A percentile compares a stretch with the other conserved stretches of the same genome.
Conservation (phyloP, 2,113 vertebrate genomes). For the Carollia perspicillata region DNA sequence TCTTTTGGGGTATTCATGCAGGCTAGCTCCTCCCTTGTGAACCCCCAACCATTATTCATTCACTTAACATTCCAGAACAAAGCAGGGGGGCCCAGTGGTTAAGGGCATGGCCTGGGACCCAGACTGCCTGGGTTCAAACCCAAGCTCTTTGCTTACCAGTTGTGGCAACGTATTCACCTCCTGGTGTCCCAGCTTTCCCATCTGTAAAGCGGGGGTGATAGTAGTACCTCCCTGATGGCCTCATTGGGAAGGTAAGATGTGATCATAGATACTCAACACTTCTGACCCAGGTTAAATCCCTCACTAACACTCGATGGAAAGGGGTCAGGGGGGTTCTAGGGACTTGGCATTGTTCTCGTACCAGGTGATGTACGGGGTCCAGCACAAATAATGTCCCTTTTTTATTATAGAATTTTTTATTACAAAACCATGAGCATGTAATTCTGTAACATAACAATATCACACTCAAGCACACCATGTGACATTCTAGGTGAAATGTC, state of each 20-base stretch:
- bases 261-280: not conserved
- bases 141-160: not conserved
- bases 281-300: not conserved
- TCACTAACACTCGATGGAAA: rapidly evolving
- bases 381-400: too few relatives aligned
- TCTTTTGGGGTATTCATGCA: rapidly evolving
- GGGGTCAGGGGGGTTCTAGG: not conserved
- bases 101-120: not conserved
- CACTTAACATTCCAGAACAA: not conserved
- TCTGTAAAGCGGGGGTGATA: not conserved
- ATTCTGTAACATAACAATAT: too few relatives aligned
- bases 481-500: too few relatives aligned
- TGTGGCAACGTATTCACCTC: too few relatives aligned
- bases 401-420: too few relatives aligned
- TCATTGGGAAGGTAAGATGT: not conserved
- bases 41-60: not conserved
- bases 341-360: too few relatives aligned
- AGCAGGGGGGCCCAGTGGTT: not conserved
- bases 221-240: too few relatives aligned
- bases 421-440: too few relatives aligned
- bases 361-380: too few relatives aligned
- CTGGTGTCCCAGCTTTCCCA: not conserved
- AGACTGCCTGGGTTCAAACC: not conserved
- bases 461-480: too few relatives aligned
- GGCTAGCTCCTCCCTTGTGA: not conserved